Evolutionary conservation across 2,888 invertebrate genomes (phyloP).

Genomic region (Acanthosepion esculentum): DNA sequence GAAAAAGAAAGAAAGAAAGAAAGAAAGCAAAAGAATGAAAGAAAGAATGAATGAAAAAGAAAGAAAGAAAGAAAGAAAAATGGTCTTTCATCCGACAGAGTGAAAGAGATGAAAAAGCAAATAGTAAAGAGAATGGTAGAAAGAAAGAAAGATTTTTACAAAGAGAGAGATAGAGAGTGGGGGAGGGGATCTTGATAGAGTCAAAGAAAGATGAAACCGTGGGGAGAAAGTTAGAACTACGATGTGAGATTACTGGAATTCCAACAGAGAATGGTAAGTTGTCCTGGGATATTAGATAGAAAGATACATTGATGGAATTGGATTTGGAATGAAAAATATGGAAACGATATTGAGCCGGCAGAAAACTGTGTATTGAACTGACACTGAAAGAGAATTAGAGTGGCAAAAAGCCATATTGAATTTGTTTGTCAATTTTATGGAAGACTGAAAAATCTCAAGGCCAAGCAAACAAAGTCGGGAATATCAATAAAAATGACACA

Average conservation of each 20-base stretch:
- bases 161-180: too few relatives aligned
- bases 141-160: background rate
- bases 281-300: background rate
- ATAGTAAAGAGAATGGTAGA: background rate
- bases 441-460: constrained; percentile 1
- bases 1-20: too few relatives aligned
- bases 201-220: background rate
- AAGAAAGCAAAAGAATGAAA: too few relatives aligned
- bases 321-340: background rate
- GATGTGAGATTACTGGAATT: background rate
- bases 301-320: background rate
- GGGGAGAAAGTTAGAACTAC: background rate
- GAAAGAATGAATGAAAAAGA: too few relatives aligned
- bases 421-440: constrained; percentile 4
- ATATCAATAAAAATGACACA: background rate
- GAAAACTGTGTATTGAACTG: background rate
- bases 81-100: background rate
- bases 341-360: background rate
- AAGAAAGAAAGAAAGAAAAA: too few relatives aligned
- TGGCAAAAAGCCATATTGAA: constrained; percentile 11
- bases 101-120: background rate
- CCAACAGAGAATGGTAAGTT: background rate
- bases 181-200: background rate
- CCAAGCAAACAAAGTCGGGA: background rate
- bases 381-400: background rate